Evolutionary conservation across 2,113 vertebrate genomes (phyloP), one percentile per base, ranked within the genome.

Genomic region (Phoxinus phoxinus): DNA sequence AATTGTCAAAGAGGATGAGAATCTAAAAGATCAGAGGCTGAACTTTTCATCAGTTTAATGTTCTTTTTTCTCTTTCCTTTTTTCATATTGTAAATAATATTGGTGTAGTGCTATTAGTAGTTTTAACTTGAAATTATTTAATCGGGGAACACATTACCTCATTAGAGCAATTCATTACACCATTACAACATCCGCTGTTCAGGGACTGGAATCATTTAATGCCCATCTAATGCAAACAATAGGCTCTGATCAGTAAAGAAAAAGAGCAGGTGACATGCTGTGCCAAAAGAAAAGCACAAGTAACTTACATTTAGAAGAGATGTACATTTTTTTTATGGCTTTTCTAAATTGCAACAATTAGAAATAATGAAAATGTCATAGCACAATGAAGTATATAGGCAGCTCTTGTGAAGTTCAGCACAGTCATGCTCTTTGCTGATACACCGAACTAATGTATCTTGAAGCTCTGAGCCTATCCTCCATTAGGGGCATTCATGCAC

Each of bases 11-110:
- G 63, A 13, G 7, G 71, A 88, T 48, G 92, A 97, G 35, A 91
- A 88, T 23, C 90, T 86, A 80, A 93, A 87, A 86, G 97, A 98
- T 59, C 90, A 91, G 46, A 95, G 96, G 85, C 79, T 98, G 48
- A 93, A 94, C 75, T 98, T 98, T 61, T 93, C 94, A 1, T 94
- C 95, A 85, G 94, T 84, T 48, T 94, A 89, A 78, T 44, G 21
- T 27, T 81, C 27, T 4, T 13, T 63, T 69, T 41, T 65, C 44
- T 21, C 3, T 11, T 67, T 32, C 12, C 41, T 51, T 23, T 41
- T 73, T 83, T 12, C 2, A 7, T 69, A 19, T 59, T 59, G 27
- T 19, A 9, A 48, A 78, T 56, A 17, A 6, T 58, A 48, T 46
- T 46, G 12, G 3, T 76, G 44, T 11, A 21, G 0, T 76, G 9